Evolutionary conservation across 2,113 vertebrate species (phyloP), one percentile per base, ranked within the genome.

Genomic region (Echinops telfairi): DNA sequence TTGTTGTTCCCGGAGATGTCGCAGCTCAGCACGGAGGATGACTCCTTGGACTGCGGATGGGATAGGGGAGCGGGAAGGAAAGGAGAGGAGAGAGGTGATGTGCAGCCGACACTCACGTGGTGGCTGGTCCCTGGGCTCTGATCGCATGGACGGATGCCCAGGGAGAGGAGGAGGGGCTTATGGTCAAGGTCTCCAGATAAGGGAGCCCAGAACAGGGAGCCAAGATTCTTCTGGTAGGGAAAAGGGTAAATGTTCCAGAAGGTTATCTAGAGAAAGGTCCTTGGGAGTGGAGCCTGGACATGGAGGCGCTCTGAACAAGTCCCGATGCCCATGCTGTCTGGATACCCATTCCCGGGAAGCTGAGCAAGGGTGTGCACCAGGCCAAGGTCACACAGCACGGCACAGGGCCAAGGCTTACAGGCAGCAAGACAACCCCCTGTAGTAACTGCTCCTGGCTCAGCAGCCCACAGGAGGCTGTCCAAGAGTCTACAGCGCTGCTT

Each of bases 1-100:
- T 99, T 99, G 94, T 99, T 99, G 0, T 99, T 99, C 0, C 98
- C 99, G 40, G 99, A 99, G 97, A 99, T 99, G 57, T 99, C 99
- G 0, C 99, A 99, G 98, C 99, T 99, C 97, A 99, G 98, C 43
- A 99, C 99, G 0, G 99, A 99, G 1, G 99, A 99, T 0, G 99
- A 99, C 84, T 99, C 99, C 98, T 99, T 99, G 0, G 99, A 99
- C 99, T 99, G 94, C 0, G 33, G 60, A 81, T 15, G 36, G 38
- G 64, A 10, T 20, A 58, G n/a, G 53, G 16, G 3, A 2, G 29
- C 9, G 25, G 20, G 3, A 60, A 0, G 81, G 15, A 0, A 10
- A 27, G 27, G 16, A 11, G 9, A 23, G 9, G 27, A n/a, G 17
- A 36, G 14, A 20, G 25, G 71, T 83, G 38, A 85, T 38, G 75